Percentiles rank a stretch among this genome's conserved stretches.
phyloP scores from a whole-genome alignment of 2,797 vertebrate genomes.

The Phrynocephalus forsythii region DNA sequence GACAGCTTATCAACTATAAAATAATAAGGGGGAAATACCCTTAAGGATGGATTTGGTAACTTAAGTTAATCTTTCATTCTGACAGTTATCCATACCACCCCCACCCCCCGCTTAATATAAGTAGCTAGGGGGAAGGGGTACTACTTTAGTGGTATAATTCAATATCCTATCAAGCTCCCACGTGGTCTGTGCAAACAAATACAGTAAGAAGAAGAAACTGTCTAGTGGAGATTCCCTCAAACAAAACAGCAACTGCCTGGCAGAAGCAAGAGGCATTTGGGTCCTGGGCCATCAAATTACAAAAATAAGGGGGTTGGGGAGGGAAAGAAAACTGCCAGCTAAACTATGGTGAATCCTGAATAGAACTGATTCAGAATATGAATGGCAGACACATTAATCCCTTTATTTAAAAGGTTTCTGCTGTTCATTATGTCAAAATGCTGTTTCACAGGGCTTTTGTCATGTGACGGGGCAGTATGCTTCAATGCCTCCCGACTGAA shows the following conservation, averaged over 20 bases:
- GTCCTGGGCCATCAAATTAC: constrained; percentile 32
- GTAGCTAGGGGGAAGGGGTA: background rate
- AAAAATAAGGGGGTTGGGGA: background rate
- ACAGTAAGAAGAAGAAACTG: constrained; percentile 15
- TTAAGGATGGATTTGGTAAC: constrained; percentile 29
- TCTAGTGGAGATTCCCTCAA: background rate
- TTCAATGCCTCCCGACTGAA: constrained; percentile 43
- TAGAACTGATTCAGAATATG: constrained; percentile 50
- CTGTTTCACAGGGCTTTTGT: constrained; percentile 56
- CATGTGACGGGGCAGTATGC: constrained; percentile 32
- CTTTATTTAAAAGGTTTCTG: constrained; percentile 62
- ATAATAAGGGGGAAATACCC: background rate
- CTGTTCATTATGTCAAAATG: constrained; percentile 60
- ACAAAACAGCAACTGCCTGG: background rate
- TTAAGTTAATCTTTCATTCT: background rate
- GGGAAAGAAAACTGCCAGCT: constrained; percentile 3
- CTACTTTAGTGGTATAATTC: background rate
- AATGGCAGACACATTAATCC: constrained; percentile 52
- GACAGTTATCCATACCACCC: background rate
- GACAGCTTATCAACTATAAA: background rate
- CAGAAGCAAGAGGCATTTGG: background rate
- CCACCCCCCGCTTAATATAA: background rate
- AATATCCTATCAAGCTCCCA: background rate
- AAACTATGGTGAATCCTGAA: constrained; percentile 54
- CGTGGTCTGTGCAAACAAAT: background rate